These are phyloP conservation scores for Eugnorisma glareosa DNA, from an alignment of 2,888 invertebrate genomes.

Conservation along the genomic window DNA sequence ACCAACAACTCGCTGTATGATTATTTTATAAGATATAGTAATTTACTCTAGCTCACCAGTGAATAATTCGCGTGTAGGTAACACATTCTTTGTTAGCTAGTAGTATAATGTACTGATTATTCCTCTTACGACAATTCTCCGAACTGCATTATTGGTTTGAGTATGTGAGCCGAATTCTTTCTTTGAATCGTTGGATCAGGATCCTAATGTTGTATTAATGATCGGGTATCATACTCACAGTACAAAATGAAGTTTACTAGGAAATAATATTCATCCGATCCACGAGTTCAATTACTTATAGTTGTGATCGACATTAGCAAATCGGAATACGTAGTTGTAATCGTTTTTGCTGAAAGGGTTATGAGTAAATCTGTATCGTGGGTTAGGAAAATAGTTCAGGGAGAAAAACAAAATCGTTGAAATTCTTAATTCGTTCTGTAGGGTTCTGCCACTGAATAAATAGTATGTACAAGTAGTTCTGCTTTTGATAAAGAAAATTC, in stretches of 20 bases:
- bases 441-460: too few species aligned
- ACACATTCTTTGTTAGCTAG: too few species aligned
- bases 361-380: too few species aligned
- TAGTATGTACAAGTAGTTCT: too few species aligned
- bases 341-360: background rate
- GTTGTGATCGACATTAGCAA: background rate
- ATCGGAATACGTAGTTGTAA: too few species aligned
- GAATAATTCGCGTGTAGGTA: too few species aligned
- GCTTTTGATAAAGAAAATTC: background rate
- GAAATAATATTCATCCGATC: background rate
- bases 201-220: background rate
- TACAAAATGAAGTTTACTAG: background rate
- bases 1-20: too few species aligned
- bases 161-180: background rate
- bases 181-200: background rate
- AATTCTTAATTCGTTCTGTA: background rate
- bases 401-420: too few species aligned
- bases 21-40: too few species aligned
- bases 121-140: background rate
- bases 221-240: background rate
- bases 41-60: too few species aligned
- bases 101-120: background rate
- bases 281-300: background rate
- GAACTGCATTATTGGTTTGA: constrained; percentile 6
- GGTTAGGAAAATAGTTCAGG: too few species aligned